Evolutionary conservation across 2,888 invertebrate species (phyloP), one percentile per base, ranked within the genome.

Genomic region (Kuschelorhynchus macadamiae): DNA sequence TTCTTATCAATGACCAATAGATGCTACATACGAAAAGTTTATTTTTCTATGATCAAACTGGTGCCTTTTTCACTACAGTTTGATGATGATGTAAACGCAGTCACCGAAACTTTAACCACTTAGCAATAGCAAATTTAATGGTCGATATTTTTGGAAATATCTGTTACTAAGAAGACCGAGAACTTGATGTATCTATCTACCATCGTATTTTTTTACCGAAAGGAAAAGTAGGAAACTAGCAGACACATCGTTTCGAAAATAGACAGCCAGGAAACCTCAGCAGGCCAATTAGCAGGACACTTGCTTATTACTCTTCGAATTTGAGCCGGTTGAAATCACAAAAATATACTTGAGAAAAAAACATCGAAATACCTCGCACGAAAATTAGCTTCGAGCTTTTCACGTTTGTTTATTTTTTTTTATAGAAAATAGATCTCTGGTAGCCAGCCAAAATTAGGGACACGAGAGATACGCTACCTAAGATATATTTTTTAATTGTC

Each of bases 321-420:
- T 25, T 18, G 47, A 30, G 49, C 47, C 17, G 49, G 44, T 56
- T 64, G 49, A 52, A 61, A 61, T 36, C 30, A 64, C 55, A 59
- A 3, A 49, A 59, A 47, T 47, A 59, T 59, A 59, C 49, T 49
- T 59, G 9, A 64, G 55, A 64, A 49, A 49, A 46, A 49, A 49
- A 47, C 39, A 49, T 41, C 32, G 41, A 9, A 49, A 49, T 50
- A 49, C 21, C 41, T 41, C 60, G 11, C 21, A 41, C 39, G 49
- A 47, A 60, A 39, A 41, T 50, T 18, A 49, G 41, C 49, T n/a
- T 30, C 16, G 60, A 39, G 36, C 33, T 52, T 62, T 21, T 11
- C 18, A 11, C 16, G 30, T 52, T 30, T 16, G 5, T 49, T 25
- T 25, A 30, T 39, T 53, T 32, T 36, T 39, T 47, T 47, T 17